Conservation (phyloP, 2,888 invertebrate genomes). For the Drosophila mimetica region DNA sequence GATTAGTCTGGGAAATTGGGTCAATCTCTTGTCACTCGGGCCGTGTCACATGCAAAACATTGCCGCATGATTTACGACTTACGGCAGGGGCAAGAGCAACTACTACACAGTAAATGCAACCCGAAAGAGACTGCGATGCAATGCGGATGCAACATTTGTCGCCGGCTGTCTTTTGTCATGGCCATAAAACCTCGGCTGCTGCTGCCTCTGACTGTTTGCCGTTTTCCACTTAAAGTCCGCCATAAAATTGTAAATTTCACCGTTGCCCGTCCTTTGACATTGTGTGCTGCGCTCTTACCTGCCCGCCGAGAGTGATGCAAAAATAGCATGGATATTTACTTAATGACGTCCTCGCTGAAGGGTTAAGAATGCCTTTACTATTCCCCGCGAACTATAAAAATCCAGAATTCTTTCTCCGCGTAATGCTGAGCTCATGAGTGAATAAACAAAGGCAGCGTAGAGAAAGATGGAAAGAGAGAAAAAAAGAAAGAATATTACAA, state of each 20-base stretch:
- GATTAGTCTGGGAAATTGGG: constrained; percentile 47
- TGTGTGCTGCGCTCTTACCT: constrained; percentile 17
- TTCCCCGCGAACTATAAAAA: constrained; percentile 38
- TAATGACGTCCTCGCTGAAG: constrained; percentile 38
- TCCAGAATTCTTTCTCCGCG: constrained; percentile 26
- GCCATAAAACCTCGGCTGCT: constrained; percentile 40
- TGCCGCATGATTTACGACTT: constrained; percentile 66
- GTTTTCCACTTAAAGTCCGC: constrained; percentile 69
- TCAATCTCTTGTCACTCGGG: constrained; percentile 40
- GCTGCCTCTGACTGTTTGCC: constrained; percentile 40
- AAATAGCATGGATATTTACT: constrained; percentile 35
- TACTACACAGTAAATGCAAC: constrained; percentile 8
- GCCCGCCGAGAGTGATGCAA: constrained; percentile 59
- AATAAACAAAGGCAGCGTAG: constrained; percentile 55
- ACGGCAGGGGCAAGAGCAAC: constrained; percentile 40
- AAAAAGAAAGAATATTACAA: constrained; percentile 10
- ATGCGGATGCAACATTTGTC: constrained; percentile 55
- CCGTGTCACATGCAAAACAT: constrained; percentile 68
- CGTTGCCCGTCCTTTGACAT: constrained; percentile 68
- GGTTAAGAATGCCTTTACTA: constrained; percentile 50
- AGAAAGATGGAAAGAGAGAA: neutral
- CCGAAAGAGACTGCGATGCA: constrained; percentile 44
- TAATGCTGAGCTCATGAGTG: constrained; percentile 65
- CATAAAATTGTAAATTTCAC: constrained; percentile 68
- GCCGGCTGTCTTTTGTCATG: constrained; percentile 57